These are phyloP conservation scores for human (Homo sapiens) DNA, from an alignment of 2,113 vertebrate species.

Conservation along the genomic window GRCh38 chr5:59932001-59932500, in stretches of 20 bases:
- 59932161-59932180: neutral
- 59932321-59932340: neutral
- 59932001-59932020: neutral
- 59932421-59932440: neutral
- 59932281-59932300: neutral
- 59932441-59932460: neutral
- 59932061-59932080: neutral
- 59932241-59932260: neutral
- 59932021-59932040: neutral
- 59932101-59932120: conserved; percentile 26
- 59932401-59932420: neutral
- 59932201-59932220: neutral
- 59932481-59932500: too few relatives aligned
- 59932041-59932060: neutral
- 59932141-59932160: neutral
- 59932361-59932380: neutral
- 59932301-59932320: neutral
- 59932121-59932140: neutral
- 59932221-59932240: neutral
- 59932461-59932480: neutral
- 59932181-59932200: neutral
- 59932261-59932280: neutral
- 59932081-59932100: neutral
- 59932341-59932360: neutral
- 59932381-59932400: neutral